Base-by-base conservation (phyloP, 1,140 invertebrate genomes). In the Hesperophylax magnus region DNA sequence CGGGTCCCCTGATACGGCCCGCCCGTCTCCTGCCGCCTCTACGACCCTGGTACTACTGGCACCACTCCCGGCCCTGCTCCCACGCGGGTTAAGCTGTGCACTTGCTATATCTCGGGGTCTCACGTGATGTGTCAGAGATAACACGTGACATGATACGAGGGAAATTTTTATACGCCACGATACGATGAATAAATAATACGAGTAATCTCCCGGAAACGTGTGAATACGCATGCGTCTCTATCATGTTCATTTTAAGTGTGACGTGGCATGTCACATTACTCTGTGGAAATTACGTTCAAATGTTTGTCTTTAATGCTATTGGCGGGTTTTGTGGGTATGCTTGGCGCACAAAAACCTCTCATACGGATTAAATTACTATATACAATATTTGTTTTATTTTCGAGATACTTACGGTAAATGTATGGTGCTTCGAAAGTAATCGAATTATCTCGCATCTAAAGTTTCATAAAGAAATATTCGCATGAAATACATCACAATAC, bases 101-200 rank as follows among this genome's bases (percentile, higher is more conserved):
- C 39, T 58, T 58, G 58, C 9, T 61, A 20, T 61, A 61, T 24
- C 58, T 18, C 58, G 18, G 18, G 18, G 58, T 61, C 9, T 61
- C 58, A 24, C 58, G 58, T 18, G 58, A 34, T 31, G 63, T 31
- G 31, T 22, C 63, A 27, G 63, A 67, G 63, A 72, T 27, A 72
- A 24, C 31, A 52, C 69, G 69, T 53, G 69, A 72, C 69, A 52
- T 52, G 34, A 72, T 72, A 52, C 47, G 20, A 17, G 20, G 69
- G 18, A 72, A 72, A 53, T 24, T 27, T 20, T 53, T 72, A 72
- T 72, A 17, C 47, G 18, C 34, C 69, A 20, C 52, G 67, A 58
- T 58, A 58, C 22, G 54, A 34, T 76, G 72, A 76, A 76, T 76
- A 76, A 76, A 60, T 76, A 76, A 76, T 58, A 76, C 31, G 72